Evolutionary conservation across 2,888 invertebrate species (phyloP).

Genomic region (Drosophila pseudotakahashii): DNA sequence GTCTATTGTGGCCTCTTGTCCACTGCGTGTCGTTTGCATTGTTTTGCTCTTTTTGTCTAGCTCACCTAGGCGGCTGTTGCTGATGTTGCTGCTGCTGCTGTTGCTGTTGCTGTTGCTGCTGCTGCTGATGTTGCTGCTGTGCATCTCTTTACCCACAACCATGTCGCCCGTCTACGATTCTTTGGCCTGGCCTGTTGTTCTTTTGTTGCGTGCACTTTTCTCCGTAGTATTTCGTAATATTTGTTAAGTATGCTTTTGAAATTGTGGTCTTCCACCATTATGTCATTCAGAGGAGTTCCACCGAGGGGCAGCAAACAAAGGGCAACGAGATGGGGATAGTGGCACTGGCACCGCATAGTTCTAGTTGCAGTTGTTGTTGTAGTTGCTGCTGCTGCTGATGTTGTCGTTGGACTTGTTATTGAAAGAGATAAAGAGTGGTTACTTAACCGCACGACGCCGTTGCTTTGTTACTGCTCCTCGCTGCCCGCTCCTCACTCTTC

Average conservation of each 20-base stretch:
- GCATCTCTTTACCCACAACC: conserved; percentile 32
- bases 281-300: conserved; percentile 59
- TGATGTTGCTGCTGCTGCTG: conserved; percentile 15
- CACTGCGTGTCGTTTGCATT: conserved; percentile 64
- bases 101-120: conserved; percentile 12
- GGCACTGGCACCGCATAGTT: conserved; percentile 59
- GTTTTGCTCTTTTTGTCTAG: conserved; percentile 68
- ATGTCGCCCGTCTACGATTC: conserved; percentile 29
- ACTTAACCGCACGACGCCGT: conserved; percentile 76
- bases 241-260: conserved; percentile 77
- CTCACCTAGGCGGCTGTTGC: conserved; percentile 62
- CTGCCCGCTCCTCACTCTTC: conserved; percentile 29
- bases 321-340: conserved; percentile 54
- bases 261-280: conserved; percentile 80
- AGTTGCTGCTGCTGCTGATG: conserved; percentile 17
- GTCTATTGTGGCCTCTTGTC: conserved; percentile 54
- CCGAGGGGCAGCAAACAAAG: conserved; percentile 57
- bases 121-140: conserved; percentile 21
- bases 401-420: conserved; percentile 72
- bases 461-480: conserved; percentile 52
- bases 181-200: conserved; percentile 54
- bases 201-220: conserved; percentile 78
- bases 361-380: conserved; percentile 41
- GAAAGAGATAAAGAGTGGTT: conserved; percentile 79
- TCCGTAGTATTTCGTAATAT: conserved; percentile 75